phyloP scores from a whole-genome alignment of 2,113 vertebrate species.

The Bos taurus region ARS-UCD2.0 NC_037328.1:143510501-143511000 shows the following conservation, averaged over 20 bases:
- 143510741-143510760: background rate
- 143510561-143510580: background rate
- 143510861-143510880: background rate
- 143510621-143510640: background rate
- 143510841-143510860: accelerated
- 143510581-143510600: background rate
- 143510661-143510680: background rate
- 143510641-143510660: background rate
- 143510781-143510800: accelerated
- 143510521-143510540: accelerated
- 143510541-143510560: accelerated
- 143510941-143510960: background rate
- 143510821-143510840: background rate
- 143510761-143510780: background rate
- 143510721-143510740: background rate
- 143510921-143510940: background rate
- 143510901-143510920: background rate
- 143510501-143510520: accelerated
- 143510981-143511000: background rate
- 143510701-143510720: background rate
- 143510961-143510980: accelerated
- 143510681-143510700: background rate
- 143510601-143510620: accelerated
- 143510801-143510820: accelerated
- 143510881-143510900: accelerated